Conservation (phyloP, 2,113 vertebrate species). For the Tapirus terrestris region DNA sequence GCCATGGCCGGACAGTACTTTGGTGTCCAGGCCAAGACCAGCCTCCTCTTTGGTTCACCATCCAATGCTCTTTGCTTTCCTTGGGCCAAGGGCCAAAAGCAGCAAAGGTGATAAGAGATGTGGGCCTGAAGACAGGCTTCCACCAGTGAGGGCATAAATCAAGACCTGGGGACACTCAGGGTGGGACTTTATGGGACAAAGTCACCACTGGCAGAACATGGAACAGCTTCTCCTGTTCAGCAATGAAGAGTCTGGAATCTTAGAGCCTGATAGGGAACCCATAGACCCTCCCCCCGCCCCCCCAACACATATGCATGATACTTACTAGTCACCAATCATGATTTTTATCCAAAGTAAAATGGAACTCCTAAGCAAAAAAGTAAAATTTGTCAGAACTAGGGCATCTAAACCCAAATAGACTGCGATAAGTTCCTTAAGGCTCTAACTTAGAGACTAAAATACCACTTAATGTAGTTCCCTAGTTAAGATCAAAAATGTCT, state of each 20-base stretch:
- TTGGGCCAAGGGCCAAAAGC: neutral
- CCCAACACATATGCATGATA: neutral
- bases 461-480: neutral
- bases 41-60: neutral
- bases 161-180: neutral
- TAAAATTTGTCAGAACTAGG: neutral
- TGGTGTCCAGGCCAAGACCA: neutral
- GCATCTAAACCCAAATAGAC: neutral
- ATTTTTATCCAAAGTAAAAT: neutral
- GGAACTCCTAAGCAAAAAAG: neutral
- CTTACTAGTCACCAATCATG: neutral
- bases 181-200: neutral
- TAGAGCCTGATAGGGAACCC: neutral
- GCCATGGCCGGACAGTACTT: neutral
- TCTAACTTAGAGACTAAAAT: conserved; percentile 34
- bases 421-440: neutral
- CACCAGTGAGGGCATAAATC: neutral
- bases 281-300: neutral
- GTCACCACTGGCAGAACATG: neutral
- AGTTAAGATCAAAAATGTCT: neutral
- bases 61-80: neutral
- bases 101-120: neutral
- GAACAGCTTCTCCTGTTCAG: neutral
- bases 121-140: neutral
- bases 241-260: neutral